A percentile compares a stretch with the other conserved stretches of the same genome.
phyloP scores from a whole-genome alignment of 2,797 vertebrate genomes.

The Neostethus bicornis region DNA sequence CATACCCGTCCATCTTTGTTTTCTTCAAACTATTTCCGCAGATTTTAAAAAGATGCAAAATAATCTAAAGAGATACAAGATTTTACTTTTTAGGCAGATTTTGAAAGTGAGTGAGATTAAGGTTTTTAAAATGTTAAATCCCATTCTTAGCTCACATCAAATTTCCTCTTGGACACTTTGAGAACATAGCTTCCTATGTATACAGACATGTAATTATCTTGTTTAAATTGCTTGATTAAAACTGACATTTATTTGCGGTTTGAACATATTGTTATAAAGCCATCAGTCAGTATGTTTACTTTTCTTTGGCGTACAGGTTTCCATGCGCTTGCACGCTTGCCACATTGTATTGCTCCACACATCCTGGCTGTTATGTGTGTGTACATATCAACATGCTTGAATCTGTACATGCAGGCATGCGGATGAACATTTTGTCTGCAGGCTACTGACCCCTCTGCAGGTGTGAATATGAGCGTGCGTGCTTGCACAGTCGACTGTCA shows the following conservation, averaged over 20 bases:
- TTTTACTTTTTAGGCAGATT: not conserved
- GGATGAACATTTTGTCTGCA: slow-evolving; percentile 43
- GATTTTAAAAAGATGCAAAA: not conserved
- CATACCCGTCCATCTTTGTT: slow-evolving; percentile 50
- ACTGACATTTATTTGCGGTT: slow-evolving; percentile 18
- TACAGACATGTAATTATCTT: slow-evolving; percentile 9
- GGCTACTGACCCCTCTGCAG: slow-evolving; percentile 55
- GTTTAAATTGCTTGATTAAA: slow-evolving; percentile 17
- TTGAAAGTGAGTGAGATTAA: no score
- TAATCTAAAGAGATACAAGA: slow-evolving; percentile 6
- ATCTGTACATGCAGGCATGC: slow-evolving; percentile 55
- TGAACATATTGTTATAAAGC: slow-evolving; percentile 11
- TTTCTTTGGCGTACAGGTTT: slow-evolving; percentile 38
- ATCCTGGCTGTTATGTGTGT: slow-evolving; percentile 40
- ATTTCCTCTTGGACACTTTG: slow-evolving; percentile 3
- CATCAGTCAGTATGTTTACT: slow-evolving; percentile 5
- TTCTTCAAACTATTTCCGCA: not conserved
- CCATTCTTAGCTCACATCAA: no score
- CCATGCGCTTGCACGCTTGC: slow-evolving; percentile 35
- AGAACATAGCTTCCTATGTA: slow-evolving; percentile 20
- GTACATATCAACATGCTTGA: slow-evolving; percentile 54
- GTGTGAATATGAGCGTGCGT: slow-evolving; percentile 62
- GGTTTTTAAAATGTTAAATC: no score
- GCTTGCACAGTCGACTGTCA: slow-evolving; percentile 23
- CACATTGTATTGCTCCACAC: slow-evolving; percentile 47